Conservation (phyloP, 2,888 invertebrate genomes). For the Epiperipatus broadwayi region DNA sequence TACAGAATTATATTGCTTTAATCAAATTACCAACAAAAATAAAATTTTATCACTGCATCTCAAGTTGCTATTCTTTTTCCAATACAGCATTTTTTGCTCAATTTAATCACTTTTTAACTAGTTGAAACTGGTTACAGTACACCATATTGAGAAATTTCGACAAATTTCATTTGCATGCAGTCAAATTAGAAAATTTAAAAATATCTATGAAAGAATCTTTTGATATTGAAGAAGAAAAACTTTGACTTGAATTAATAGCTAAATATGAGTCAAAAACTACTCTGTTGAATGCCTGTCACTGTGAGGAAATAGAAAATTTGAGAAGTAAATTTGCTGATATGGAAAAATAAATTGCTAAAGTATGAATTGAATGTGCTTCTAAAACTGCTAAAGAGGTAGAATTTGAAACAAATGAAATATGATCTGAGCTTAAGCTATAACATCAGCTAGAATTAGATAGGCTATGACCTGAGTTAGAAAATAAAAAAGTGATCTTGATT, state of each 20-base stretch:
- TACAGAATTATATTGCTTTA: no score
- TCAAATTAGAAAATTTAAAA: background rate
- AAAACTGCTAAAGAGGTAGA: slow-evolving; percentile 8
- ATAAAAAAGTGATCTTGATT: no score
- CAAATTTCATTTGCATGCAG: no score
- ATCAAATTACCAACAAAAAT: no score
- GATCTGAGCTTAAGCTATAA: background rate
- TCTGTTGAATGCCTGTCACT: background rate
- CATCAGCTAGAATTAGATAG: slow-evolving; percentile 1
- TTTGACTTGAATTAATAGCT: slow-evolving; percentile 5
- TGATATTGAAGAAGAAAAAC: background rate
- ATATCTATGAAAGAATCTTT: background rate
- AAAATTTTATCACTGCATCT: no score
- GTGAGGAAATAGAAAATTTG: slow-evolving; percentile 1
- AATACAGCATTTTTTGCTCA: no score
- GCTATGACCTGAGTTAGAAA: no score
- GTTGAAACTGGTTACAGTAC: no score
- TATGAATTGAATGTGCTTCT: background rate
- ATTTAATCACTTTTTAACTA: no score
- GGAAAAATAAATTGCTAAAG: slow-evolving; percentile 7
- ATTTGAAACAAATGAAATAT: background rate
- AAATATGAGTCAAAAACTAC: slow-evolving; percentile 7
- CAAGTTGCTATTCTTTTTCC: no score
- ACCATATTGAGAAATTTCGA: no score
- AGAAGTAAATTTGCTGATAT: slow-evolving; percentile 6